Conservation (phyloP, 2,113 vertebrate species). For the Hydrolagus affinis region DNA sequence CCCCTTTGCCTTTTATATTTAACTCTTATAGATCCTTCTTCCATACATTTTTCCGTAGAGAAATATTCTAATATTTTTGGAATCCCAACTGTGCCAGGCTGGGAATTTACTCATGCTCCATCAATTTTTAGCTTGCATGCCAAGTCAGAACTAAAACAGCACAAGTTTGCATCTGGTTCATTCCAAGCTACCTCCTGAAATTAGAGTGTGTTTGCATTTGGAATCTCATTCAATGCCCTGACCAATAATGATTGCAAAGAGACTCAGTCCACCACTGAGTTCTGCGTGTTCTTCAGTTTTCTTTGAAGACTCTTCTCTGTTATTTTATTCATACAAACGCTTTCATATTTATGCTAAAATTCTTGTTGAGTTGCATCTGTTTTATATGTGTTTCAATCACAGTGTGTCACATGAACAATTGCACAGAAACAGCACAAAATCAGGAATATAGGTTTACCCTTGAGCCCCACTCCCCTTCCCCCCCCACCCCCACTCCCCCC, state of each 20-base stretch:
- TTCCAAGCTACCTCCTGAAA: no score
- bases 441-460: not conserved
- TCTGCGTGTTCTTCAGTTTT: conserved; percentile 7
- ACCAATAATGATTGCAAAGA: not conserved
- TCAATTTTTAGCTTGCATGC: no score
- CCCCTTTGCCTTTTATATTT: no score
- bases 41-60: no score
- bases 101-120: no score
- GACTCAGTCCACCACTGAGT: not conserved
- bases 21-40: no score
- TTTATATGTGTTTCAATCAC: not conserved
- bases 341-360: not conserved
- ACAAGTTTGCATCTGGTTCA: no score
- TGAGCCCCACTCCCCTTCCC: not conserved
- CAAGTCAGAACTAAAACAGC: no score
- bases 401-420: not conserved
- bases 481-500: not conserved
- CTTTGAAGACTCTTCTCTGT: not conserved
- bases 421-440: not conserved
- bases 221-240: no score
- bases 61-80: no score
- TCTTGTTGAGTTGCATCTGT: not conserved
- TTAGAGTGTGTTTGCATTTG: no score
- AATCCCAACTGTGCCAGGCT: no score
- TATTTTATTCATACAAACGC: not conserved